phyloP scores from a whole-genome alignment of 2,113 vertebrate genomes.

The Menura novaehollandiae region DNA sequence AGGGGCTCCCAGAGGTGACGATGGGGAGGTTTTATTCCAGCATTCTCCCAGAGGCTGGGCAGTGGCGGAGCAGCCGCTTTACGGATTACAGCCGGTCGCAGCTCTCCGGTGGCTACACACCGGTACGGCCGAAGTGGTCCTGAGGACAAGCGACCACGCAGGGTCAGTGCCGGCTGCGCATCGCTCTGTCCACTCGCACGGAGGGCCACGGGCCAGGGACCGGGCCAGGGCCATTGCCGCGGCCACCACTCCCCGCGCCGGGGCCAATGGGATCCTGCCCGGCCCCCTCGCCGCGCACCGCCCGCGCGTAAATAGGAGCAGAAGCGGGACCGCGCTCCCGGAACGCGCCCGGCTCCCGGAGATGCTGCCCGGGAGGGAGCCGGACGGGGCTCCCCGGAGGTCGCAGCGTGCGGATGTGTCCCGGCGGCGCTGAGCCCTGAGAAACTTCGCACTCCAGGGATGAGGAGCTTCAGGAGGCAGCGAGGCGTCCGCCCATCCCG shows the following conservation, averaged over 20 bases:
- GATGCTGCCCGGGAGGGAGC: not conserved
- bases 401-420: not conserved
- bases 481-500: not conserved
- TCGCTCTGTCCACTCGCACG: not conserved
- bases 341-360: not conserved
- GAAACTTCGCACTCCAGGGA: not conserved
- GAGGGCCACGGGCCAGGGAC: not conserved
- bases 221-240: not conserved
- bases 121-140: not conserved
- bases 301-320: slow-evolving; percentile 52
- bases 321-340: not conserved
- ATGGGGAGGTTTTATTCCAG: not conserved
- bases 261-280: slow-evolving; percentile 45
- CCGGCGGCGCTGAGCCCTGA: not conserved
- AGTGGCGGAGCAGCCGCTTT: not conserved
- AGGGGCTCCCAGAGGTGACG: not conserved
- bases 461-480: not conserved
- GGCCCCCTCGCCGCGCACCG: not conserved
- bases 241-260: slow-evolving; percentile 25
- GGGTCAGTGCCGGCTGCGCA: not conserved
- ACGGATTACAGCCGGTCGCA: not conserved
- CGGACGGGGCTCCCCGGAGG: not conserved
- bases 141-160: not conserved
- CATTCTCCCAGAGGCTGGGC: not conserved
- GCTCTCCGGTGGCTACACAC: not conserved